phyloP scores from a whole-genome alignment of 1,140 invertebrate genomes.

The Phenacoccus solenopsis region DNA sequence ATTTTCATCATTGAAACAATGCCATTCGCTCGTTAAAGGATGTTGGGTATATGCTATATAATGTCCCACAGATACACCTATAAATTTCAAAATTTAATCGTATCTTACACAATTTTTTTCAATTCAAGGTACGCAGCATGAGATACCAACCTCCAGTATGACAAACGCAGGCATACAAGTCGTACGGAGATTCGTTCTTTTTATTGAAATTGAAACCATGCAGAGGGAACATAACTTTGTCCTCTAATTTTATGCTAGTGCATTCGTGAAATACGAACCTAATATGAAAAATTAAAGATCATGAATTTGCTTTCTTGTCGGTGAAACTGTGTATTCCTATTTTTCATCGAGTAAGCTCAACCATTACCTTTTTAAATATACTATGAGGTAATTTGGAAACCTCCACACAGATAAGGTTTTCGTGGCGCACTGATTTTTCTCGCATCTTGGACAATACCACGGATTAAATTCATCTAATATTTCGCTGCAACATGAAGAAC shows the following conservation, averaged over 20 bases:
- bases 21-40: slow-evolving; percentile 46
- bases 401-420: slow-evolving; percentile 56
- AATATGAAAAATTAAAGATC: slow-evolving; percentile 28
- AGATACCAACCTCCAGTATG: slow-evolving; percentile 49
- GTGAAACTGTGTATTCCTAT: too few relatives aligned
- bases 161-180: slow-evolving; percentile 55
- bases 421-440: slow-evolving; percentile 52
- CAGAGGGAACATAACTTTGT: slow-evolving; percentile 51
- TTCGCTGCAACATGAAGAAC: slow-evolving; percentile 40
- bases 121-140: neutral
- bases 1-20: slow-evolving; percentile 54
- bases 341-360: neutral
- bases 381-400: slow-evolving; percentile 55
- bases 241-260: slow-evolving; percentile 52
- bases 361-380: slow-evolving; percentile 52
- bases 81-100: slow-evolving; percentile 19
- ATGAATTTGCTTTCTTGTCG: too few relatives aligned
- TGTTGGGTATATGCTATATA: slow-evolving; percentile 55
- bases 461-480: slow-evolving; percentile 54
- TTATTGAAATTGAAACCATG: slow-evolving; percentile 33
- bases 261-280: slow-evolving; percentile 59
- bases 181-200: slow-evolving; percentile 37
- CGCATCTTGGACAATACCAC: slow-evolving; percentile 55
- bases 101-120: neutral
- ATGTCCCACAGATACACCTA: slow-evolving; percentile 52